phyloP scores from a whole-genome alignment of 2,888 invertebrate genomes.

The Aricia artaxerxes region DNA sequence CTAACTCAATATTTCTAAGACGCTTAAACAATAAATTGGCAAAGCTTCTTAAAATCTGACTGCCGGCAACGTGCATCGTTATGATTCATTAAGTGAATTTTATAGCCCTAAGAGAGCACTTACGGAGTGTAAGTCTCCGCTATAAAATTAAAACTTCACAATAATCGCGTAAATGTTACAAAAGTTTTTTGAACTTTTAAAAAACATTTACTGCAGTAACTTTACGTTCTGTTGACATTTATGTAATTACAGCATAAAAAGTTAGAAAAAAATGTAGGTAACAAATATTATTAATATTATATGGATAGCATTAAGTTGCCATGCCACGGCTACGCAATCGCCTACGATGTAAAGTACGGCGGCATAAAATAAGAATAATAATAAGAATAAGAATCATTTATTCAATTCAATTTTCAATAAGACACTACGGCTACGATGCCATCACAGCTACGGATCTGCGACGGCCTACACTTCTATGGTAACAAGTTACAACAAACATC shows the following conservation, averaged over 20 bases:
- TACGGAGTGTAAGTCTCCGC: slow-evolving; percentile 25
- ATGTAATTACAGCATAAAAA: neutral
- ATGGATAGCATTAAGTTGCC: too few relatives aligned
- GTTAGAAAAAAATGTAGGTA: too few relatives aligned
- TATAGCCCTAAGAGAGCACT: slow-evolving; percentile 31
- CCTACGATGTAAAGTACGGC: too few relatives aligned
- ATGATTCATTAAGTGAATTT: slow-evolving; percentile 31
- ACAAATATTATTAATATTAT: too few relatives aligned
- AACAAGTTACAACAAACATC: too few relatives aligned
- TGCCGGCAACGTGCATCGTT: slow-evolving; percentile 25
- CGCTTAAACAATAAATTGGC: neutral
- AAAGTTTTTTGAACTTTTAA: slow-evolving; percentile 4
- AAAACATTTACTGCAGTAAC: neutral
- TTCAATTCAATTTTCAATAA: too few relatives aligned
- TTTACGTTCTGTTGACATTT: neutral
- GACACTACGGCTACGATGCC: too few relatives aligned
- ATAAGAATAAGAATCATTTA: too few relatives aligned
- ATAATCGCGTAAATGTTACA: slow-evolving; percentile 16
- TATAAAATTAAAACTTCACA: slow-evolving; percentile 28
- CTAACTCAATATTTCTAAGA: neutral
- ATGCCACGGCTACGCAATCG: too few relatives aligned
- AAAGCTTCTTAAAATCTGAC: slow-evolving; percentile 26
- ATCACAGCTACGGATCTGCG: too few relatives aligned
- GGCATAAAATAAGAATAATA: too few relatives aligned
- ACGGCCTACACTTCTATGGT: too few relatives aligned